Evolutionary conservation across 2,797 vertebrate genomes (phyloP), one percentile per base, ranked within the genome.

Genomic region (Sorex maritimensis): DNA sequence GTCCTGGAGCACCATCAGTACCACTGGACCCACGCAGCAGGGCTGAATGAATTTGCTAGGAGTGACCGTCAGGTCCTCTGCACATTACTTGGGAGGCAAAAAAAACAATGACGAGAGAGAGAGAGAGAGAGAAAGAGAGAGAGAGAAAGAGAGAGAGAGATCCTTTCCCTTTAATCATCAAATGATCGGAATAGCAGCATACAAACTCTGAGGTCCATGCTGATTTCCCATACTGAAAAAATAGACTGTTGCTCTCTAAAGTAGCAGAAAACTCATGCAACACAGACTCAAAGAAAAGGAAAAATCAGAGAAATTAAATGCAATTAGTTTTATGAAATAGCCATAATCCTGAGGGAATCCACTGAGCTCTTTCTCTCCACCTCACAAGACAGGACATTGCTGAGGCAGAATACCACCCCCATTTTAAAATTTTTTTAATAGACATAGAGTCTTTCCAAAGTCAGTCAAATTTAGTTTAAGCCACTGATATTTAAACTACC

Each of bases 381-480:
- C 41, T 44, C 41, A 44, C 34, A 34, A 34, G 41, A 44, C 41
- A 44, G 41, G 41, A 44, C 52, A 55, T 14, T 55, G 13, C 17
- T 55, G 52, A 55, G 52, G 4, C 52, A 1, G 52, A 13, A 55
- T 55, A 23, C 86, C 72, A 73, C 13, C 34, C 8, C 5, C 28
- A 67, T 68, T 92, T 52, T 82, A 58, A n/a, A 67, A 12, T 72
- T 79, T 55, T 28, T 49, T 44, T 44, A 44, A 44, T 44, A 44
- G 41, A 4, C 41, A 44, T 44, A 44, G 26, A 73, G 86, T 77
- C 86, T 86, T 93, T 86, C 69, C 46, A 88, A 58, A 81, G 41
- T 84, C 69, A 93, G 44, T 81, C 78, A 84, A 10, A 90, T 23
- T 15, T 74, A 69, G 14, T 80, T 10, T 74, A 93, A 86, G 61